phyloP scores from a whole-genome alignment of 2,888 invertebrate genomes.

The Leucophora obtusa region DNA sequence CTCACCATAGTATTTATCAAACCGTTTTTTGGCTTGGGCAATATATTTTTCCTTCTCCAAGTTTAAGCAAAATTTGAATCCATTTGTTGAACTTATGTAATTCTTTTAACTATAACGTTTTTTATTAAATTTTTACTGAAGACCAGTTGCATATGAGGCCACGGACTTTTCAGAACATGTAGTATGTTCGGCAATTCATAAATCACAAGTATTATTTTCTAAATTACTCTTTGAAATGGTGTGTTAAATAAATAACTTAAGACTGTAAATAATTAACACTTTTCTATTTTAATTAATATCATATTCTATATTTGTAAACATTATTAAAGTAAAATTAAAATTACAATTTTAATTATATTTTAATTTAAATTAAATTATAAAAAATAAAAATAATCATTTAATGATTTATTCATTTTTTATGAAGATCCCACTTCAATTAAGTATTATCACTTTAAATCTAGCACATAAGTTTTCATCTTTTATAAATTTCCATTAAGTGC shows the following conservation, averaged over 20 bases:
- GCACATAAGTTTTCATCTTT: background rate
- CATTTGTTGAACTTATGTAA: too few species aligned
- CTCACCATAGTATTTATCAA: too few species aligned
- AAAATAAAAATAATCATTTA: background rate
- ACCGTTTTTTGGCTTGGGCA: too few species aligned
- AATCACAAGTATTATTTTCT: too few species aligned
- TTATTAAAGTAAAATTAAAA: background rate
- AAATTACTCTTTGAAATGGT: background rate
- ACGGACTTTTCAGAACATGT: too few species aligned
- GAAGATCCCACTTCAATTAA: conserved; percentile 1
- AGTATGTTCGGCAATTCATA: too few species aligned
- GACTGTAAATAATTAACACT: conserved; percentile 55
- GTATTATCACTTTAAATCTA: conserved; percentile 26
- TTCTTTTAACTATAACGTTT: too few species aligned
- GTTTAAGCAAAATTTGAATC: too few species aligned
- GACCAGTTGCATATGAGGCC: too few species aligned
- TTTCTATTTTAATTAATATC: conserved; percentile 21
- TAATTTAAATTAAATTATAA: background rate
- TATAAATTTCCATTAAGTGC: conserved; percentile 53
- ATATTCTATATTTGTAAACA: background rate
- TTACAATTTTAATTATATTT: background rate
- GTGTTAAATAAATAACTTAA: conserved; percentile 29
- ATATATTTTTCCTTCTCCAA: too few species aligned
- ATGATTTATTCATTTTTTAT: conserved; percentile 8
- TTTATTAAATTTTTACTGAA: too few species aligned